Evolutionary conservation across 2,113 vertebrate species (phyloP).

Genomic region (Leptobrachium ailaonicum): DNA sequence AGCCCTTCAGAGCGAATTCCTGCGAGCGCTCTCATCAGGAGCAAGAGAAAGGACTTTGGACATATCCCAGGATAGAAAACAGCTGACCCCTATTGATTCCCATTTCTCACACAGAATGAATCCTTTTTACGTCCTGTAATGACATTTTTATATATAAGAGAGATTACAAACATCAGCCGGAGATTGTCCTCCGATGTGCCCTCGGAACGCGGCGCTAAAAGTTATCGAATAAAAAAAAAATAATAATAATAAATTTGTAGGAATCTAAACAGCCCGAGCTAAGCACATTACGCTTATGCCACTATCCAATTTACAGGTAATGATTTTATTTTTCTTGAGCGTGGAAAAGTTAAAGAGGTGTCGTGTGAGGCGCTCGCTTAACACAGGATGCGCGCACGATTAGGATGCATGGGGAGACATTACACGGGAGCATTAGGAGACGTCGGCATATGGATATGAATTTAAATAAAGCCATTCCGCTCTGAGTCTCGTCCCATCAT

Average conservation of each 20-base stretch:
- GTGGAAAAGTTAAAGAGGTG: neutral
- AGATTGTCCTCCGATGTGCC: slow-evolving; percentile 61
- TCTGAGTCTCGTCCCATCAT: no score
- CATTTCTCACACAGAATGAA: slow-evolving; percentile 59
- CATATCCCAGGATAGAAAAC: slow-evolving; percentile 53
- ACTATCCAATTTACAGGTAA: slow-evolving; percentile 48
- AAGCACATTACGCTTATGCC: slow-evolving; percentile 50
- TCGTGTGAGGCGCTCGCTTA: neutral
- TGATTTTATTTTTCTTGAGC: slow-evolving; percentile 22
- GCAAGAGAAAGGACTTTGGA: slow-evolving; percentile 44
- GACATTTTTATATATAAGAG: slow-evolving; percentile 62
- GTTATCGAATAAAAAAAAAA: slow-evolving; percentile 61
- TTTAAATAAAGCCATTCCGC: no score
- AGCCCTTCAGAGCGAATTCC: slow-evolving; percentile 58
- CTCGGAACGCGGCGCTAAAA: slow-evolving; percentile 60
- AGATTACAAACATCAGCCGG: slow-evolving; percentile 57
- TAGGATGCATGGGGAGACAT: no score
- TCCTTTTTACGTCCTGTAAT: slow-evolving; percentile 60
- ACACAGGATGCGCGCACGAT: no score
- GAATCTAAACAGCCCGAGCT: slow-evolving; percentile 21
- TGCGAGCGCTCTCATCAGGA: slow-evolving; percentile 39
- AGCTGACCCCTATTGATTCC: slow-evolving; percentile 55
- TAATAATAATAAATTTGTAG: slow-evolving; percentile 45
- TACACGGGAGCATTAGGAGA: no score
- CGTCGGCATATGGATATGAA: no score